Percentiles rank a stretch among this genome's conserved stretches.
Conservation (phyloP, 1,140 invertebrate genomes). For the Acromyrmex heyeri region DNA sequence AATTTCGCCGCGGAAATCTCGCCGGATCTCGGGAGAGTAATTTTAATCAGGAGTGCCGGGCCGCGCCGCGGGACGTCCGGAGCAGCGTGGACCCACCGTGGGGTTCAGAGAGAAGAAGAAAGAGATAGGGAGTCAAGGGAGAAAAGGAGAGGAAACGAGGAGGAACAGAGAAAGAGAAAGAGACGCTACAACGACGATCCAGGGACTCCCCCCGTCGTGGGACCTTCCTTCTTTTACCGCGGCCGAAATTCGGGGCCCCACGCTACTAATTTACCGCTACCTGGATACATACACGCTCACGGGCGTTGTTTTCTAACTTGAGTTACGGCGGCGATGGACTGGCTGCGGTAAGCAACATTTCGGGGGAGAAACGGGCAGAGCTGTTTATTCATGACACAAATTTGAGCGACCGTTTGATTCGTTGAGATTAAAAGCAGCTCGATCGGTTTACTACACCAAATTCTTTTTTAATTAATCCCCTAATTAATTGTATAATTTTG, state of each 20-base stretch:
- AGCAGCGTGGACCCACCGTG: constrained; percentile 41
- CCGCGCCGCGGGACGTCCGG: constrained; percentile 73
- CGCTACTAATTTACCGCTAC: constrained; percentile 84
- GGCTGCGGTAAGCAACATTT: constrained; percentile 60
- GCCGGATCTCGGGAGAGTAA: constrained; percentile 77
- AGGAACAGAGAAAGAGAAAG: not conserved
- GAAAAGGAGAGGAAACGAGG: not conserved
- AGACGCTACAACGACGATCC: constrained; percentile 38
- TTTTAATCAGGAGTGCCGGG: constrained; percentile 80
- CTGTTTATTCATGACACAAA: constrained; percentile 47
- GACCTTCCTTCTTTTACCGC: constrained; percentile 48
- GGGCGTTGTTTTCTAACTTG: constrained; percentile 81
- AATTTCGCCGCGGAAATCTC: constrained; percentile 78
- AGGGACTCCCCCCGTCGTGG: constrained; percentile 61
- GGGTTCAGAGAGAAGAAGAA: not conserved
- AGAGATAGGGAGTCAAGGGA: not conserved
- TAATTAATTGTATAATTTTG: not conserved
- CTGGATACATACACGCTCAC: constrained; percentile 79
- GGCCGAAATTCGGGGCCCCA: constrained; percentile 78
- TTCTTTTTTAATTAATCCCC: not conserved
- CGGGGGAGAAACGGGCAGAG: not conserved
- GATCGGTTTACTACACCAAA: not conserved
- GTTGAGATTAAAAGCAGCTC: constrained; percentile 42
- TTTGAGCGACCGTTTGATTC: constrained; percentile 34
- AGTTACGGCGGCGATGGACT: constrained; percentile 79